Evolutionary conservation across 2,888 invertebrate genomes (phyloP).

Genomic region (Apantesis nais): DNA sequence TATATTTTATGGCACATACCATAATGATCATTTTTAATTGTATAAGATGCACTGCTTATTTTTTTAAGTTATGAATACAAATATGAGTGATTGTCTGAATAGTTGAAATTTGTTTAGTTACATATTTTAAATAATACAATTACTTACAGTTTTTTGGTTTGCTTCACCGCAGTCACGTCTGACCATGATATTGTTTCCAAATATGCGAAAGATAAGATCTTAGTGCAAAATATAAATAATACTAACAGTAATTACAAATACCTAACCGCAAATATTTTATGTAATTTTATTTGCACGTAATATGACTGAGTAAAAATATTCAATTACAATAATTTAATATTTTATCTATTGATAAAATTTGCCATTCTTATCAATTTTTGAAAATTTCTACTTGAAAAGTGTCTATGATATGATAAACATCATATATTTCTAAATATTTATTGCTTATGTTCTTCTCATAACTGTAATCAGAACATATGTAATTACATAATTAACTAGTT

Average conservation of each 20-base stretch:
- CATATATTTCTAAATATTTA: conserved; percentile 2
- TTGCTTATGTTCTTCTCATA: background rate
- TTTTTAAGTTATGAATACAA: conserved; percentile 1
- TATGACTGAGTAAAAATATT: conserved; percentile 1
- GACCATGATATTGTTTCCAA: conserved; percentile 13
- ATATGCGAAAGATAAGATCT: conserved; percentile 11
- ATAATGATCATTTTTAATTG: background rate
- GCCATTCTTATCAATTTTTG: background rate
- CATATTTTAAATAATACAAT: conserved; percentile 6
- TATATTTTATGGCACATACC: background rate
- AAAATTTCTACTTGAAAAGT: background rate
- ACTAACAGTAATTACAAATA: conserved; percentile 4
- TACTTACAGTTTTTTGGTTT: conserved; percentile 4
- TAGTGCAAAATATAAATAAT: conserved; percentile 13
- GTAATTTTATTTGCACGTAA: conserved; percentile 12
- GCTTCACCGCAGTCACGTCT: conserved; percentile 13
- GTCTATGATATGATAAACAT: background rate
- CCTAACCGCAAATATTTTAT: conserved; percentile 6
- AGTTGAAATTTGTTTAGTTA: conserved; percentile 1
- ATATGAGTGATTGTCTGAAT: background rate
- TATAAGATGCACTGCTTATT: background rate
- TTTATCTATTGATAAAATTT: background rate
- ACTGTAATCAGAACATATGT: background rate
- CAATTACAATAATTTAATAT: background rate
- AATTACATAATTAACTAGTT: conserved; percentile 3